These are phyloP conservation scores for Podocnemis expansa DNA, from an alignment of 2,113 vertebrate genomes.

Conservation along the genomic window DNA sequence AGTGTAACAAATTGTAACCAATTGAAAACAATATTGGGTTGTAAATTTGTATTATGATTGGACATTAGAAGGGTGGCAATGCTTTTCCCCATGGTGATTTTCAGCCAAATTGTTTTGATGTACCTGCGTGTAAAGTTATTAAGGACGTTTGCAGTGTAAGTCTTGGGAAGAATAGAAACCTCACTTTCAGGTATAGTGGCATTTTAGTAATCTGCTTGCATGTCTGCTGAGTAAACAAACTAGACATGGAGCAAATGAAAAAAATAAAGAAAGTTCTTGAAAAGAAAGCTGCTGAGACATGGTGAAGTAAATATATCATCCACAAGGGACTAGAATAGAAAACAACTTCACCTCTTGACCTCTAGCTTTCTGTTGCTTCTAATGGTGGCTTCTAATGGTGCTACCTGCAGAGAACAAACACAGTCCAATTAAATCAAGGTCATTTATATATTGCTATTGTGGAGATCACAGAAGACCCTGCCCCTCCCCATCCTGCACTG, in stretches of 20 bases:
- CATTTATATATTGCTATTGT: neutral
- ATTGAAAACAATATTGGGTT: conserved; percentile 48
- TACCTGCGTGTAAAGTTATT: conserved; percentile 48
- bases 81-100: conserved; percentile 28
- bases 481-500: neutral
- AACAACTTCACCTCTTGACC: neutral
- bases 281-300: conserved; percentile 45
- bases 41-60: conserved; percentile 64
- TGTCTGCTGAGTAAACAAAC: neutral
- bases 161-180: conserved; percentile 26
- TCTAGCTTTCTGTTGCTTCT: conserved; percentile 33
- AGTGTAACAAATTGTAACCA: conserved; percentile 55
- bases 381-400: conserved; percentile 18
- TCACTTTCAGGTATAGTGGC: conserved; percentile 3
- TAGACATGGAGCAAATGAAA: conserved; percentile 10
- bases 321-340: conserved; percentile 7
- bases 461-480: neutral
- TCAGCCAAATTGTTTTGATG: conserved; percentile 40
- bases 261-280: conserved; percentile 53
- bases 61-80: conserved; percentile 10
- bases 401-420: conserved; percentile 44
- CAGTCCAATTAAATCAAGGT: conserved; percentile 20
- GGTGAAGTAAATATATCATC: conserved; percentile 58
- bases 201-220: neutral
- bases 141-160: conserved; percentile 6